Percentiles rank a stretch among this genome's conserved stretches.
Evolutionary conservation across 2,797 vertebrate genomes (phyloP).

Genomic region (Propithecus deckenii): DNA sequence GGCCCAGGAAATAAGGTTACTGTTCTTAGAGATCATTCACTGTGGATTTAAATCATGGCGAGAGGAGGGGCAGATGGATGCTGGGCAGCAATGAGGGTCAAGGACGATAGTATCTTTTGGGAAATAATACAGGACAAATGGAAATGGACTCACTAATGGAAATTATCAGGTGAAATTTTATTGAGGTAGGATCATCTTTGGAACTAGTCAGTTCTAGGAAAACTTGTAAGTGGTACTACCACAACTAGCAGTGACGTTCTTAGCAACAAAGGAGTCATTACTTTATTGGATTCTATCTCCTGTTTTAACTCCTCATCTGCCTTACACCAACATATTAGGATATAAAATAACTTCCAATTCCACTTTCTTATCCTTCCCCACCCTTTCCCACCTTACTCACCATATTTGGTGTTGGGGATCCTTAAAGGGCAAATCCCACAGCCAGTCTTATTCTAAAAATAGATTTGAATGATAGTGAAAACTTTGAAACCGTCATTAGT

Average conservation of each 20-base stretch:
- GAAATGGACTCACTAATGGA: background rate
- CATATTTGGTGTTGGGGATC: background rate
- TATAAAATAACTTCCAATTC: background rate
- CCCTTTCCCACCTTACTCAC: background rate
- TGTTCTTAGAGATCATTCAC: background rate
- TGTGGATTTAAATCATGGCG: background rate
- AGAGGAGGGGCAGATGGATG: background rate
- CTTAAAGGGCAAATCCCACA: background rate
- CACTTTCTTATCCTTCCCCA: background rate
- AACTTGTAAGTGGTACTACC: background rate
- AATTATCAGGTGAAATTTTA: background rate
- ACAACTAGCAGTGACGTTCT: background rate
- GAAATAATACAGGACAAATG: background rate
- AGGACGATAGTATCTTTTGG: background rate
- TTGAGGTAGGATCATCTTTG: background rate
- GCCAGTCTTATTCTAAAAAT: slow-evolving; percentile 37
- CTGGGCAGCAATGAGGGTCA: background rate
- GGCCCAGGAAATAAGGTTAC: background rate
- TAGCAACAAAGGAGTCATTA: background rate
- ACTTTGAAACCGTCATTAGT: background rate
- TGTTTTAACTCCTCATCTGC: background rate
- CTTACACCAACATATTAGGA: background rate
- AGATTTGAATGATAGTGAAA: slow-evolving; percentile 9
- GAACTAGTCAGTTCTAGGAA: background rate
- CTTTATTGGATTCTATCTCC: background rate